Base-by-base conservation (phyloP, 2,113 vertebrate species). In the Catharus fuscescens region DNA sequence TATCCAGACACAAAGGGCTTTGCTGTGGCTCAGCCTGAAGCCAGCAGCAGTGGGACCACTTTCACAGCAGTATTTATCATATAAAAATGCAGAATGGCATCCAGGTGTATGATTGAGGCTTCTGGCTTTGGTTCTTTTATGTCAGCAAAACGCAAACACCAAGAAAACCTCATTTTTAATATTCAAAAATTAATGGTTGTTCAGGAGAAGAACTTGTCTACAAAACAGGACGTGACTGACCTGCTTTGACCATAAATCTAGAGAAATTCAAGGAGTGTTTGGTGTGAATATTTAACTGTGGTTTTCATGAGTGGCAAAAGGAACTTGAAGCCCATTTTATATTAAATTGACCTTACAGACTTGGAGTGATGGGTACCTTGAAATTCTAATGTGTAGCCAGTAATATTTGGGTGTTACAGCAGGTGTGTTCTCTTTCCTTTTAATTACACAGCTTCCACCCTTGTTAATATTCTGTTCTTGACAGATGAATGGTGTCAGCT, bases 401-500 rank as follows among this genome's bases (percentile, higher is more conserved):
- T 9, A 26, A 44, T 57, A 21, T 21, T 50, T 25, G 77, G 54
- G 23, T 77, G 38, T 60, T 80, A 32, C 2, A 83, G 81, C 92
- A 92, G 90, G 76, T 88, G 79, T 91, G 85, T 59, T 93, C 21
- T 7, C 62, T 73, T 80, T 53, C 50, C 59, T 73, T 88, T 69
- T 80, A 77, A 95, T 96, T 95, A 70, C 86, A 95, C 0, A 0
- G 87, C 61, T 96, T 87, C 66, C 61, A 57, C 40, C 56, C 48
- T 20, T 60, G 70, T 72, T 94, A 94, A 48, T 76, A 48, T 52
- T 72, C 47, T n/a, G 13, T 57, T 87, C 65, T 28, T 85, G 93
- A 90, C 70, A 92, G 66, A 90, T 87, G 47, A 80, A 25, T 50
- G 54, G 59, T 81, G 87, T 80, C 94, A 94, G 70, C 91, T 91